phyloP scores from a whole-genome alignment of 1,140 invertebrate species.

The Zaprionus lachaisei region DNA sequence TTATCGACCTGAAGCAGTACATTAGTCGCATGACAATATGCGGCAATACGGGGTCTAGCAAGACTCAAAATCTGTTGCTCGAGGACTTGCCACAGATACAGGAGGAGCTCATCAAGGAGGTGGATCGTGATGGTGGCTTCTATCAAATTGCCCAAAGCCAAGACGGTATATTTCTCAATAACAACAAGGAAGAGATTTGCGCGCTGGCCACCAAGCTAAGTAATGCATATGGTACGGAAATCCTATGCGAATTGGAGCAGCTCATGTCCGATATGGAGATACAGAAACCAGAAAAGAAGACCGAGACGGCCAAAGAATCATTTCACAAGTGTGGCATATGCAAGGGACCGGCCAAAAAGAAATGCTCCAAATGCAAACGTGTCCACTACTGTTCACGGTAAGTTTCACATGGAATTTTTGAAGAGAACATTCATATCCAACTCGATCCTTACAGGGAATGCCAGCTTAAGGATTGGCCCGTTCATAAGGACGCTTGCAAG shows the following conservation, averaged over 20 bases:
- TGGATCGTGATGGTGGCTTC: slow-evolving; percentile 85
- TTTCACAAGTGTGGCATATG: slow-evolving; percentile 83
- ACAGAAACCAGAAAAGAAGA: slow-evolving; percentile 30
- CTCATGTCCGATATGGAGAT: slow-evolving; percentile 43
- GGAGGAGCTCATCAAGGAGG: slow-evolving; percentile 82
- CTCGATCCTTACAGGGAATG: slow-evolving; percentile 79
- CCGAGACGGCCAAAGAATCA: slow-evolving; percentile 36
- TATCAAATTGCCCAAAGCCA: slow-evolving; percentile 86
- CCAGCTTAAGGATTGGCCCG: slow-evolving; percentile 85
- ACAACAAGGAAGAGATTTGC: slow-evolving; percentile 85
- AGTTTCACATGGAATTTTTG: not conserved
- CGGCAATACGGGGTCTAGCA: slow-evolving; percentile 33
- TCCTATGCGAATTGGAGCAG: slow-evolving; percentile 85
- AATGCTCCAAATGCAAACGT: slow-evolving; percentile 85
- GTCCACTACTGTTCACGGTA: slow-evolving; percentile 85
- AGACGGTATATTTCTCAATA: slow-evolving; percentile 85
- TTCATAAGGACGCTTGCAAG: slow-evolving; percentile 81
- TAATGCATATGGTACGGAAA: slow-evolving; percentile 85
- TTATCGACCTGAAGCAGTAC: slow-evolving; percentile 90
- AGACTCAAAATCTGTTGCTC: slow-evolving; percentile 85
- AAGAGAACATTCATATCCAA: not conserved
- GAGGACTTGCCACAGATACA: slow-evolving; percentile 86
- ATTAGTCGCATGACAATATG: slow-evolving; percentile 85
- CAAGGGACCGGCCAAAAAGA: slow-evolving; percentile 84
- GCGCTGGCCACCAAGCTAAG: slow-evolving; percentile 85